Conservation (phyloP, 2,797 vertebrate species). For the Steatocranus sp. region DNA sequence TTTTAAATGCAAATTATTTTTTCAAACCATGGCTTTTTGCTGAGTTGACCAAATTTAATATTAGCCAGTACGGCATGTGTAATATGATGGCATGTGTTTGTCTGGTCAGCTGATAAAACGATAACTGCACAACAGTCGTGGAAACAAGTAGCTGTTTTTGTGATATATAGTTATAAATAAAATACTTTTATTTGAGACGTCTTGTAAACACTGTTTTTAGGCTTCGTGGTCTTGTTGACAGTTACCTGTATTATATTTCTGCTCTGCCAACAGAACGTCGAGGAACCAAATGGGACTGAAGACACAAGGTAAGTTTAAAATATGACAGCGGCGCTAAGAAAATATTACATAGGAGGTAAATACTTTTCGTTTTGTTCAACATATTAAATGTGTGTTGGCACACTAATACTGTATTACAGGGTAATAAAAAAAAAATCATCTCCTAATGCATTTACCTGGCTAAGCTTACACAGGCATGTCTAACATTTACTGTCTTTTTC, state of each 20-base stretch:
- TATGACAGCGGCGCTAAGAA: not conserved
- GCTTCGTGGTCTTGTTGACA: not conserved
- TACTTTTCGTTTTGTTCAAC: not conserved
- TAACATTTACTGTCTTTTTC: not conserved
- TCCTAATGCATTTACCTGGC: not conserved
- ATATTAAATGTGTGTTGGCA: not conserved
- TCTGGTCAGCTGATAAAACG: not conserved
- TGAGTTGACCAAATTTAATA: not conserved
- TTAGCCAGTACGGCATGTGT: not conserved
- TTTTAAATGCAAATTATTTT: not conserved
- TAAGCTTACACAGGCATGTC: not conserved
- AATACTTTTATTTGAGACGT: not conserved
- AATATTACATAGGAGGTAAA: not conserved
- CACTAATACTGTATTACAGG: not conserved
- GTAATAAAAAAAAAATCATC: not conserved
- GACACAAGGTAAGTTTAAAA: not conserved
- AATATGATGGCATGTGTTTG: not conserved
- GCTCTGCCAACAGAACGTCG: not conserved
- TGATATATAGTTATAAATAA: not conserved
- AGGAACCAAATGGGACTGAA: not conserved
- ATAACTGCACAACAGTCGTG: not conserved
- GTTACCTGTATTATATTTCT: not conserved
- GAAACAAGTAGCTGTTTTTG: not conserved
- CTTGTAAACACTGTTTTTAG: not conserved
- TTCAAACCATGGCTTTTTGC: not conserved